These are phyloP conservation scores for Pteruthius melanotis DNA, from an alignment of 2,113 vertebrate species.

Conservation along the genomic window DNA sequence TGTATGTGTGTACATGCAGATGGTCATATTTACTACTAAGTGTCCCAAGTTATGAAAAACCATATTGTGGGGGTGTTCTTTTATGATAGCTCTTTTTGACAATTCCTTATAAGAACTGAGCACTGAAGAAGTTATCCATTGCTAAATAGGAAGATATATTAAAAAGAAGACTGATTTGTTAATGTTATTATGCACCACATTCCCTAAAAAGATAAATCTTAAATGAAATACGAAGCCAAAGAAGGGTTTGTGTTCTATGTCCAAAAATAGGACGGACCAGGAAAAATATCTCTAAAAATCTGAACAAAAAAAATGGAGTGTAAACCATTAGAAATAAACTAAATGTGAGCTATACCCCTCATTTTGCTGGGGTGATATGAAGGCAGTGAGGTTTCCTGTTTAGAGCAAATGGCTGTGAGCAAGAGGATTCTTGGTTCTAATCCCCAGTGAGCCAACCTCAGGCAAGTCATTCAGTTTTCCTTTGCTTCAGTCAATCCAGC, in stretches of 20 bases:
- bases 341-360: neutral
- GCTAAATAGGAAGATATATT: neutral
- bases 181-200: neutral
- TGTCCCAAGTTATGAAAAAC: neutral
- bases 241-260: neutral
- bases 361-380: neutral
- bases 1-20: neutral
- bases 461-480: neutral
- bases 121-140: neutral
- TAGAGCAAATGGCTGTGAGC: neutral
- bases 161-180: neutral
- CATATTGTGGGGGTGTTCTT: neutral
- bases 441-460: neutral
- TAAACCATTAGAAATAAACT: neutral
- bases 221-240: neutral
- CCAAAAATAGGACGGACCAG: neutral
- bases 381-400: neutral
- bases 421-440: neutral
- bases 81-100: neutral
- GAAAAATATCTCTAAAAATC: neutral
- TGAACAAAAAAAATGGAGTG: neutral
- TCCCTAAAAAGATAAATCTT: neutral
- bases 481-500: slow-evolving; percentile 6
- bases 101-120: neutral
- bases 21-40: neutral